These are phyloP conservation scores for Candoia aspera DNA, from an alignment of 2,113 vertebrate species.

Conservation along the genomic window DNA sequence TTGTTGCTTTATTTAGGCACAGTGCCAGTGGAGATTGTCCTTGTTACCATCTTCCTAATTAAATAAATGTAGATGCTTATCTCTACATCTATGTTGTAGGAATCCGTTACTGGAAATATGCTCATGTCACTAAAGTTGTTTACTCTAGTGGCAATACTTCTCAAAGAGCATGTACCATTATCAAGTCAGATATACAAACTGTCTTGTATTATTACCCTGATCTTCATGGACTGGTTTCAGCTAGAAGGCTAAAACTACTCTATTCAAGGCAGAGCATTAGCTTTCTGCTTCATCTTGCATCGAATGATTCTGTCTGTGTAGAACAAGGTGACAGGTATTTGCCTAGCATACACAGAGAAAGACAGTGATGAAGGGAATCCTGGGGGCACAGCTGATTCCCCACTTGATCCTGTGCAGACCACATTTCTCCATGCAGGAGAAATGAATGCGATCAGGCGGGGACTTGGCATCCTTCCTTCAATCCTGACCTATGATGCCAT, in stretches of 20 bases:
- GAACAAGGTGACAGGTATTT: not conserved
- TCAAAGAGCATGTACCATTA: not conserved
- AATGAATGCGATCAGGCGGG: no score
- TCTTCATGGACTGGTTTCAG: no score
- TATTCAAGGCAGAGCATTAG: not conserved
- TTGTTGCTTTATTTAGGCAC: not conserved
- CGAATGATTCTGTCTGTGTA: not conserved
- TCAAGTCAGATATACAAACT: not conserved
- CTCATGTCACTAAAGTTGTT: not conserved
- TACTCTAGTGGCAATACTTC: not conserved
- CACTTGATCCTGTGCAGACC: not conserved
- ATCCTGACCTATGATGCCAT: not conserved
- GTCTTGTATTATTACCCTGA: no score
- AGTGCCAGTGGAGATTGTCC: not conserved
- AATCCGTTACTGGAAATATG: not conserved
- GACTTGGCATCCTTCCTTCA: not conserved
- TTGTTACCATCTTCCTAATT: not conserved
- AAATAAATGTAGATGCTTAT: not conserved
- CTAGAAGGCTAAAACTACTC: not conserved
- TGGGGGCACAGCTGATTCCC: not conserved
- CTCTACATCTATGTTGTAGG: not conserved
- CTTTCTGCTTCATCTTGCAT: not conserved
- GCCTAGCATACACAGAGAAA: not conserved
- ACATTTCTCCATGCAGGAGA: not conserved
- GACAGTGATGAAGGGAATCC: not conserved